These are phyloP conservation scores for Daphoenositta chrysoptera DNA, from an alignment of 2,113 vertebrate genomes.

Conservation along the genomic window DNA sequence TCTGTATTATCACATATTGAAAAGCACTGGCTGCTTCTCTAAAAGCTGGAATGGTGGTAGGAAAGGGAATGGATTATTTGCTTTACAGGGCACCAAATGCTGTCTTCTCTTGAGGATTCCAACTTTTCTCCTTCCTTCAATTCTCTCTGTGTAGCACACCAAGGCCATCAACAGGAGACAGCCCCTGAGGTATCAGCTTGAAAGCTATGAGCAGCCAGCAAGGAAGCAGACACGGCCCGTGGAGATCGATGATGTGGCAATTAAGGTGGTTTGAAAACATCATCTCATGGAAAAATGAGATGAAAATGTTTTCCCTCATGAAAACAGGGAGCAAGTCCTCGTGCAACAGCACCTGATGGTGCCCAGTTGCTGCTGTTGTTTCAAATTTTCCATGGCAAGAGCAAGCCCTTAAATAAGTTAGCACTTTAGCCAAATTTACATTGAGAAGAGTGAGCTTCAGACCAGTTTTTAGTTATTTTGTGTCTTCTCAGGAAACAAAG, in stretches of 20 bases:
- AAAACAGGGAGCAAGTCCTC: neutral
- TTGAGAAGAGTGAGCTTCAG: neutral
- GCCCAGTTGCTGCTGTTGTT: neutral
- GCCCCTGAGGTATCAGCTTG: conserved; percentile 88
- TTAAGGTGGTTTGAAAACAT: conserved; percentile 81
- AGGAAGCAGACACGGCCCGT: conserved; percentile 77
- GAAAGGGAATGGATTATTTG: neutral
- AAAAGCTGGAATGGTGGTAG: neutral
- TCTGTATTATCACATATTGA: neutral
- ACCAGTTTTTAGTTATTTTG: neutral
- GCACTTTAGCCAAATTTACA: neutral
- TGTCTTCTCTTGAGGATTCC: neutral
- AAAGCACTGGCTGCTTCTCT: neutral
- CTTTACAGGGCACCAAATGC: neutral
- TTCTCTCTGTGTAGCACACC: conserved; percentile 69
- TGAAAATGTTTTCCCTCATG: neutral
- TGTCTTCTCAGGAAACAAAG: neutral
- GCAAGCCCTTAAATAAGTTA: neutral
- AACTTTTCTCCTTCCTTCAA: neutral
- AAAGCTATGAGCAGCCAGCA: conserved; percentile 85
- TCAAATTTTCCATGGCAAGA: neutral
- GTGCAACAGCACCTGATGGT: neutral
- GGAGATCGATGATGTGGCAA: conserved; percentile 87
- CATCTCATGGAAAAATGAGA: neutral
- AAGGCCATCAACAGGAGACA: conserved; percentile 95